These are phyloP conservation scores for Sinodicranocentrus sp. DNA, from an alignment of 2,888 invertebrate genomes.

Conservation along the genomic window DNA sequence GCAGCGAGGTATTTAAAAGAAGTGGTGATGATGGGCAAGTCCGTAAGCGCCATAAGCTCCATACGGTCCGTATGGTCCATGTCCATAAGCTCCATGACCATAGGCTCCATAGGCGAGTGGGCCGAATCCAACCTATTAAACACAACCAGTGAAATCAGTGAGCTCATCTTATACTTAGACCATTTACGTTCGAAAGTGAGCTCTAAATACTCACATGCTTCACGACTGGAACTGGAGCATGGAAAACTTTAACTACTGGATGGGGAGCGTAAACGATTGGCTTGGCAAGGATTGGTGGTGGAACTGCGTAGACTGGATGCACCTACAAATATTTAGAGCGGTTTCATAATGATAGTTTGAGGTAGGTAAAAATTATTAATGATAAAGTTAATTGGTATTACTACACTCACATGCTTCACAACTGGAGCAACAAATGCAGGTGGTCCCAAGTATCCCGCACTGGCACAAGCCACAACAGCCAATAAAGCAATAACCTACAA, in stretches of 20 bases:
- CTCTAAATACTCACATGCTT: constrained; percentile 18
- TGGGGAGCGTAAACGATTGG: constrained; percentile 22
- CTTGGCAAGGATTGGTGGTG: constrained; percentile 33
- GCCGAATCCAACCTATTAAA: constrained; percentile 8
- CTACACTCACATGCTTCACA: constrained; percentile 39
- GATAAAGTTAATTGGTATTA: background rate
- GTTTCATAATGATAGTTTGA: background rate
- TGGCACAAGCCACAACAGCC: constrained; percentile 57
- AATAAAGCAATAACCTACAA: constrained; percentile 58
- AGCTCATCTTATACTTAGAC: background rate
- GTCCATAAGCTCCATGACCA: constrained; percentile 38
- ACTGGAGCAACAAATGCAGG: constrained; percentile 44
- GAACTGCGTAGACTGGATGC: constrained; percentile 40
- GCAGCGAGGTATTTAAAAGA: constrained; percentile 39
- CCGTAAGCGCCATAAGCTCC: constrained; percentile 39
- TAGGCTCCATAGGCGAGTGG: constrained; percentile 40
- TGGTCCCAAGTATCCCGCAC: constrained; percentile 45
- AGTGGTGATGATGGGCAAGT: constrained; percentile 45
- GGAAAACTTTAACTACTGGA: constrained; percentile 50
- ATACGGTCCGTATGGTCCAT: constrained; percentile 24
- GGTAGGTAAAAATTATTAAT: background rate
- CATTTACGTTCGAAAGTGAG: background rate
- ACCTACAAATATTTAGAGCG: constrained; percentile 21
- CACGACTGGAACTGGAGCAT: constrained; percentile 39
- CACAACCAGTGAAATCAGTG: background rate